Base-by-base conservation (phyloP, 2,888 invertebrate genomes). In the Cantharis rustica region DNA sequence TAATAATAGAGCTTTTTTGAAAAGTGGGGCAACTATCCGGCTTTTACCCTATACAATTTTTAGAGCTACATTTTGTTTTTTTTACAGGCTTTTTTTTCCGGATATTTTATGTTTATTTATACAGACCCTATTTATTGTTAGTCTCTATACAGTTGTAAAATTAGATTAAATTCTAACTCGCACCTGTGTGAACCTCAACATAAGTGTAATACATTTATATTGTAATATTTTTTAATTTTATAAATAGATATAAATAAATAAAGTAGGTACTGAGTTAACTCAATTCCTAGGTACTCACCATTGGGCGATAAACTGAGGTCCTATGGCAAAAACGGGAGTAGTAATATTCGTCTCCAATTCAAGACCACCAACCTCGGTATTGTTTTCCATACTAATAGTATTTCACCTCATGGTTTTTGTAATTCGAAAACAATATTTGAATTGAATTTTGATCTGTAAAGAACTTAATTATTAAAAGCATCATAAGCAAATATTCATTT, bases 241-340 rank as follows among this genome's bases (percentile, higher is more conserved):
- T n/a, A n/a, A n/a, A n/a, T 7, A 23, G 9, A 23, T 23, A 1
- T 10, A 27, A 27, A 27, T 27, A 27, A 47, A 47, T 47, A n/a
- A 47, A 47, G n/a, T 23, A 27, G 10, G 26, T 31, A n/a, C n/a
- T 31, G 3, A 3, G 31, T 31, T n/a, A 47, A 47, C 2, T n/a
- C 2, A 47, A n/a, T 47, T n/a, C n/a, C 31, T 27, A 69, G 62
- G 26, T 73, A 89, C 93, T 91, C 86, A 94, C 95, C 95, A 95
- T 89, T 94, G 93, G 76, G 93, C 92, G 82, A 95, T 93, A 88
- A 94, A 95, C 84, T 92, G 93, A 70, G 93, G 93, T 83, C 93
- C 93, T 81, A 95, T 94, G 79, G 93, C 91, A 87, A 92, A 95
- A 82, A 95, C 93, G 71, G 94, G 92, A 76, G 94, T 93, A 27